These are phyloP conservation scores for Protonemura montana DNA, from an alignment of 2,888 invertebrate species.

Conservation along the genomic window DNA sequence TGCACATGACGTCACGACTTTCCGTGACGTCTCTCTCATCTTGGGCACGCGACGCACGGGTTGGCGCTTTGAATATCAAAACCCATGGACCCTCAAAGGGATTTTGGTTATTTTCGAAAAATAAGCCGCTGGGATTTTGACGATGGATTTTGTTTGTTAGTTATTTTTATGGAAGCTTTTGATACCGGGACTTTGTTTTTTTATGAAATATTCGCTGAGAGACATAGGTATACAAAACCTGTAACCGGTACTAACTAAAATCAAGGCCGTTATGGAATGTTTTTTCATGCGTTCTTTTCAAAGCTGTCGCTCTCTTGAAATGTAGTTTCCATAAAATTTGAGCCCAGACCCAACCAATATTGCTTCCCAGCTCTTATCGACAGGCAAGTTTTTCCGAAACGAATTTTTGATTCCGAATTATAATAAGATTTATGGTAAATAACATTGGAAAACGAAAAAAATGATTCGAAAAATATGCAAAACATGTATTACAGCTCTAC, in stretches of 20 bases:
- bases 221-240: no score
- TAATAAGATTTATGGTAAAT: slow-evolving; percentile 7
- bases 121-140: no score
- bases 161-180: no score
- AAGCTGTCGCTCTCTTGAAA: background rate
- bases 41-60: background rate
- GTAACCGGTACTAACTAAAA: no score
- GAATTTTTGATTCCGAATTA: slow-evolving; percentile 5
- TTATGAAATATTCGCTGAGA: no score
- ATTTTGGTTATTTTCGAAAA: background rate
- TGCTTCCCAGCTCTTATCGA: background rate
- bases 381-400: background rate
- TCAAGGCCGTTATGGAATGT: no score
- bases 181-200: no score
- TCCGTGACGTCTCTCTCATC: background rate
- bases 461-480: slow-evolving; percentile 3
- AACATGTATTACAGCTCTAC: background rate
- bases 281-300: background rate
- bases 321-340: background rate
- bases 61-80: background rate
- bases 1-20: slow-evolving; percentile 7
- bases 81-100: background rate
- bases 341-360: background rate
- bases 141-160: no score
- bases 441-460: background rate